Percentiles rank a stretch among this genome's conserved stretches.
Evolutionary conservation across 1,140 invertebrate genomes (phyloP).

Genomic region (Euwallacea fornicatus): DNA sequence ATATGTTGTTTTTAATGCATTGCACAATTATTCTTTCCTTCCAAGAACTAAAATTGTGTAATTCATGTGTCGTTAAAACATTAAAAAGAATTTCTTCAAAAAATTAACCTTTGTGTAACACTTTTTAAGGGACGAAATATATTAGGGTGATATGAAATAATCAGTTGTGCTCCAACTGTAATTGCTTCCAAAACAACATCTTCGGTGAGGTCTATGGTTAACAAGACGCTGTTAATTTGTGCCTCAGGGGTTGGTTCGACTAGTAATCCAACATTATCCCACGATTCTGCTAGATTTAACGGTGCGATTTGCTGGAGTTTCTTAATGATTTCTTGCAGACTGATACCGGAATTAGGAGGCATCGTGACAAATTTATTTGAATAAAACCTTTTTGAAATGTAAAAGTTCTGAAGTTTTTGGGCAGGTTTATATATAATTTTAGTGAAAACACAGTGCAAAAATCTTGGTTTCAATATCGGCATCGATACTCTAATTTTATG

Average conservation of each 20-base stretch:
- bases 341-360: not conserved
- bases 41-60: slow-evolving; percentile 59
- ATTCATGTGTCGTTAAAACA: no score
- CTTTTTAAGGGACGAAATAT: slow-evolving; percentile 85
- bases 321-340: slow-evolving; percentile 30
- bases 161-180: slow-evolving; percentile 69
- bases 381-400: not conserved
- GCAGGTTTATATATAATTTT: no score
- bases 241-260: slow-evolving; percentile 73
- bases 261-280: slow-evolving; percentile 96
- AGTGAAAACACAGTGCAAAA: no score
- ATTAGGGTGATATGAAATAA: slow-evolving; percentile 94
- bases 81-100: not conserved
- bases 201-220: slow-evolving; percentile 96
- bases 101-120: slow-evolving; percentile 75
- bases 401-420: no score
- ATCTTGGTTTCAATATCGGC: no score
- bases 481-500: no score
- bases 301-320: slow-evolving; percentile 72
- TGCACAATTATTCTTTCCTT: slow-evolving; percentile 78
- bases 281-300: slow-evolving; percentile 72
- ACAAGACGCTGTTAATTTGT: slow-evolving; percentile 67
- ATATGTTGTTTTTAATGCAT: slow-evolving; percentile 84
- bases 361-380: not conserved
- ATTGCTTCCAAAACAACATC: slow-evolving; percentile 85